Evolutionary conservation across 2,888 invertebrate genomes (phyloP).

Genomic region (Hyalella azteca): DNA sequence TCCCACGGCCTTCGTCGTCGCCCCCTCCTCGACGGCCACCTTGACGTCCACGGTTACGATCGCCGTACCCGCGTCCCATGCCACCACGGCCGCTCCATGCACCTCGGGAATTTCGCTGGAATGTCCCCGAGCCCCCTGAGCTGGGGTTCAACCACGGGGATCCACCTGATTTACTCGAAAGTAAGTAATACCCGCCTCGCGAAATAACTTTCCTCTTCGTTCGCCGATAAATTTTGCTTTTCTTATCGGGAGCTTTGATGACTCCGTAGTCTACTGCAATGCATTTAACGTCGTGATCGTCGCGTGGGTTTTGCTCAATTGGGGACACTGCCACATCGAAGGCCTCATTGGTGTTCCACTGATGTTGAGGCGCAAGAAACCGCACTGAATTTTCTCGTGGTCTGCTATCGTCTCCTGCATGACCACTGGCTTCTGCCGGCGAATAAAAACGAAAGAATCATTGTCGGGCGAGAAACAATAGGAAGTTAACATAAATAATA

Average conservation of each 20-base stretch:
- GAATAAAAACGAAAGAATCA: too few relatives aligned
- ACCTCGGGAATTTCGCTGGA: neutral
- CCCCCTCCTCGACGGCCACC: neutral
- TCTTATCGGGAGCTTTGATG: neutral
- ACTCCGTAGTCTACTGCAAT: neutral
- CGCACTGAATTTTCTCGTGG: too few relatives aligned
- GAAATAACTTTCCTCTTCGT: constrained; percentile 36
- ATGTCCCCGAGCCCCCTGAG: constrained; percentile 11
- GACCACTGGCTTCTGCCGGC: too few relatives aligned
- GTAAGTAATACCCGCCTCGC: constrained; percentile 27
- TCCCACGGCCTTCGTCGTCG: neutral
- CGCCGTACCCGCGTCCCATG: neutral
- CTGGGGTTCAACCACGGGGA: constrained; percentile 26
- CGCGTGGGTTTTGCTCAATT: too few relatives aligned
- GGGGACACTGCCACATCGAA: too few relatives aligned
- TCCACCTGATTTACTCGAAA: constrained; percentile 8
- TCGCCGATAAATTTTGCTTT: neutral
- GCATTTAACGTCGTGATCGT: neutral
- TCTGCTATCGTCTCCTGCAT: too few relatives aligned
- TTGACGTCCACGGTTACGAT: neutral
- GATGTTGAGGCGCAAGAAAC: too few relatives aligned
- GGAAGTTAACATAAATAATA: too few relatives aligned
- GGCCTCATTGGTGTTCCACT: too few relatives aligned
- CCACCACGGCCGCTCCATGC: neutral
- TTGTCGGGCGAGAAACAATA: too few relatives aligned